These are phyloP conservation scores for Brachynemurus nebulosus DNA, from an alignment of 2,888 invertebrate species.

Conservation along the genomic window DNA sequence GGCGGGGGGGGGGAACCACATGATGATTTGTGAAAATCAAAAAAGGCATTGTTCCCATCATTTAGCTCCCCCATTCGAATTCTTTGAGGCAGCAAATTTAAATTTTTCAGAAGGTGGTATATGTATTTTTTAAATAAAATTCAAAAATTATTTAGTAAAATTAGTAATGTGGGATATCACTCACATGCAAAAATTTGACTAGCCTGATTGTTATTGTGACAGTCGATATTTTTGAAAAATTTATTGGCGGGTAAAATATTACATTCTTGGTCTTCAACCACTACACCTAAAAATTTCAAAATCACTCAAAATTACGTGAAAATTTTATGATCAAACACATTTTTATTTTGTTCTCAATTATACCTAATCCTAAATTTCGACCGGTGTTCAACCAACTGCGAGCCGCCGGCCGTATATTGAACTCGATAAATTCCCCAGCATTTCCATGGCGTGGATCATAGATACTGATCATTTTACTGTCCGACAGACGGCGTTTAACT, in stretches of 20 bases:
- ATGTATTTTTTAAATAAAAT: too few relatives aligned
- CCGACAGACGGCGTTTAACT: constrained; percentile 35
- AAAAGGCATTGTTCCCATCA: too few relatives aligned
- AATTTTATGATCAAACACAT: neutral
- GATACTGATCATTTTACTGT: constrained; percentile 33
- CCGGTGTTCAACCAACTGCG: constrained; percentile 29
- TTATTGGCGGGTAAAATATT: constrained; percentile 33
- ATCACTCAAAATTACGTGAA: neutral
- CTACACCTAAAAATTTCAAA: constrained; percentile 29
- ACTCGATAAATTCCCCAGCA: constrained; percentile 32
- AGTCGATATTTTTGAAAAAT: constrained; percentile 36
- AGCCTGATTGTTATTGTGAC: constrained; percentile 19
- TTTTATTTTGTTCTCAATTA: neutral
- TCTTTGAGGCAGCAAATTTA: too few relatives aligned
- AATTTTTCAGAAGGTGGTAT: too few relatives aligned
- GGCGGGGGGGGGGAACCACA: too few relatives aligned
- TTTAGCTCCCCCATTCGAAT: too few relatives aligned
- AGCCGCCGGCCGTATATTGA: constrained; percentile 34
- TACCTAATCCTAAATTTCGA: constrained; percentile 29
- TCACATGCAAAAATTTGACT: constrained; percentile 10
- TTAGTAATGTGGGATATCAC: too few relatives aligned
- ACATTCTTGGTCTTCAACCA: constrained; percentile 45
- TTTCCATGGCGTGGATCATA: constrained; percentile 15
- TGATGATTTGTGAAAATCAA: too few relatives aligned
- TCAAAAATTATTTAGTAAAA: too few relatives aligned